Percentiles rank a stretch among this genome's conserved stretches.
Conservation (phyloP, 2,113 vertebrate species). For the Seriola quinqueradiata region DNA sequence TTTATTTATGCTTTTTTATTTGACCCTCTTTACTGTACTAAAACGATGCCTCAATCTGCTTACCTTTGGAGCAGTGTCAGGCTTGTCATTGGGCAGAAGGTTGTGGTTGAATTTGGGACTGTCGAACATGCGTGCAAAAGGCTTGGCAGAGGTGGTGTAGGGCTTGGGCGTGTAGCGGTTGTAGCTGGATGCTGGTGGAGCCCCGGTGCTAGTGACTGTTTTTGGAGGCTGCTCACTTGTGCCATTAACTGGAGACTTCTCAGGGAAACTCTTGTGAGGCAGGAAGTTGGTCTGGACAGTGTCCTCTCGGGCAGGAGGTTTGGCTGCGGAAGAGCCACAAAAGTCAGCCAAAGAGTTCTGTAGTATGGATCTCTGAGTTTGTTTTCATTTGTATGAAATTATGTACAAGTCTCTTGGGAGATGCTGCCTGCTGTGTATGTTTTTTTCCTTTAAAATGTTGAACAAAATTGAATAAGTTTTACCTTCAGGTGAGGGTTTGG, state of each 20-base stretch:
- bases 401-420: neutral
- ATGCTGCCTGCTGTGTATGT: no score
- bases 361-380: neutral
- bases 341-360: slow-evolving; percentile 74
- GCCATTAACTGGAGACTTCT: slow-evolving; percentile 89
- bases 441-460: neutral
- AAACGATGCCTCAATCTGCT: neutral
- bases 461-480: slow-evolving; percentile 39
- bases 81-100: slow-evolving; percentile 93
- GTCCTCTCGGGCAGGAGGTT: slow-evolving; percentile 88
- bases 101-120: slow-evolving; percentile 99
- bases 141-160: slow-evolving; percentile 88
- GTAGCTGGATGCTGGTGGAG: slow-evolving; percentile 81
- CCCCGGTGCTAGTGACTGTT: slow-evolving; percentile 51
- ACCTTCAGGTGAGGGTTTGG: slow-evolving; percentile 92
- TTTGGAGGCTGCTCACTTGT: slow-evolving; percentile 86
- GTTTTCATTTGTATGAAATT: neutral
- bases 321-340: slow-evolving; percentile 77
- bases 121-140: slow-evolving; percentile 97
- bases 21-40: neutral
- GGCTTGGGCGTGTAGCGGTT: slow-evolving; percentile 90
- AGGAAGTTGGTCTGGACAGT: slow-evolving; percentile 90
- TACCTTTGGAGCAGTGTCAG: slow-evolving; percentile 86
- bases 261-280: slow-evolving; percentile 92
- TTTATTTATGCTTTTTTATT: neutral